Percentiles rank a stretch among this genome's conserved stretches.
These are phyloP conservation scores for Acheta domesticus DNA, from an alignment of 2,888 invertebrate species.

Conservation along the genomic window DNA sequence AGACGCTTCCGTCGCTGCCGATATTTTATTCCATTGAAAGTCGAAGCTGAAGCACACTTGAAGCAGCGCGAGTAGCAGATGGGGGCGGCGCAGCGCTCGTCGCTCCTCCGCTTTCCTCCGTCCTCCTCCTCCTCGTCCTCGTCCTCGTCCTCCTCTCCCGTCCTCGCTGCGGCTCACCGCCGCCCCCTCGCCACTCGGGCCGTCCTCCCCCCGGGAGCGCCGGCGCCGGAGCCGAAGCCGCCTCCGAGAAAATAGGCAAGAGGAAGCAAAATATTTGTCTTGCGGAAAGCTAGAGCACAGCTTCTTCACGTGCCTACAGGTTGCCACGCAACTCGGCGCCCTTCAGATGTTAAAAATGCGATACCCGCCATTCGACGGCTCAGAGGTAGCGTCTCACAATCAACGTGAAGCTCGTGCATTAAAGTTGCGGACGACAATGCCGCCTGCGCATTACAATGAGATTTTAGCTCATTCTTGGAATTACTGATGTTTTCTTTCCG, in stretches of 20 bases:
- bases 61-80: slow-evolving; percentile 18
- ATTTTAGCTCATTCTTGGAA: no score
- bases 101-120: not conserved
- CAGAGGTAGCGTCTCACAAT: no score
- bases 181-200: not conserved
- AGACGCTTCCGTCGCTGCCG: not conserved
- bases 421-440: no score
- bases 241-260: not conserved
- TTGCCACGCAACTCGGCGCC: not conserved
- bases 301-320: slow-evolving; percentile 18
- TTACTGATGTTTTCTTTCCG: no score
- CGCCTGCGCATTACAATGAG: no score
- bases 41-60: not conserved
- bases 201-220: not conserved
- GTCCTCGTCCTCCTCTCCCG: not conserved
- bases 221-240: not conserved
- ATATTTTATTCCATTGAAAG: not conserved
- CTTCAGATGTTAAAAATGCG: not conserved
- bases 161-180: not conserved
- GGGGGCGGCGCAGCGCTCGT: not conserved
- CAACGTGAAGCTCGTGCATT: no score
- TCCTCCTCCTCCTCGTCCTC: not conserved
- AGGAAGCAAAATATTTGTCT: slow-evolving; percentile 18
- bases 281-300: slow-evolving; percentile 11
- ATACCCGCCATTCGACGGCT: no score